Conservation (phyloP, 2,113 vertebrate genomes). For the Gorilla gorilla region DNA sequence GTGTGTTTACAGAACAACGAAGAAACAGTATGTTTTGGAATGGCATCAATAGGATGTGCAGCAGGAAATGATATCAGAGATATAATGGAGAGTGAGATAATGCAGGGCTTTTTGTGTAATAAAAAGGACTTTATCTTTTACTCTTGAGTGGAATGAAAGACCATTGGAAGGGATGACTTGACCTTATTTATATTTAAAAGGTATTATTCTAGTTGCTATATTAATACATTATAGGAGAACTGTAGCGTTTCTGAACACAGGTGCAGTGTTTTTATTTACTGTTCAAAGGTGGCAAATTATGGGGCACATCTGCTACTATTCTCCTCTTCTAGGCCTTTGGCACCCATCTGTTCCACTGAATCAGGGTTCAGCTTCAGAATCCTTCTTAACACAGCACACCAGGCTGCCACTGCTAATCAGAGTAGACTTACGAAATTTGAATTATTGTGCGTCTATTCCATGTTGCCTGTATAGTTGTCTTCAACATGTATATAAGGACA, state of each 20-base stretch:
- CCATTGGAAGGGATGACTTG: background rate
- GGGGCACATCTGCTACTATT: background rate
- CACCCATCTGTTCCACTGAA: background rate
- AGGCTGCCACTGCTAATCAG: background rate
- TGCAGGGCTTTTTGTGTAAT: background rate
- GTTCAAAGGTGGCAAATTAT: background rate
- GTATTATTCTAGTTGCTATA: background rate
- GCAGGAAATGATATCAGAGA: background rate
- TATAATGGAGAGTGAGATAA: background rate
- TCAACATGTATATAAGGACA: background rate
- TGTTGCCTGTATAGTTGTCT: background rate
- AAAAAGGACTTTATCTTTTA: background rate
- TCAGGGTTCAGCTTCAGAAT: background rate
- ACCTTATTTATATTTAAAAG: background rate
- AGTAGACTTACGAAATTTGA: background rate
- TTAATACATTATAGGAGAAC: background rate
- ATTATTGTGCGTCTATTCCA: background rate
- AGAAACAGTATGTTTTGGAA: background rate
- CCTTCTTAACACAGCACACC: background rate
- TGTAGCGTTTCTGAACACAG: background rate
- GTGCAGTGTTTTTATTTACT: background rate
- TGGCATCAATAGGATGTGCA: background rate
- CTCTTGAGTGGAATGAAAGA: background rate
- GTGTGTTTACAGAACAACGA: background rate
- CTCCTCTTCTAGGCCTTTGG: background rate